Base-by-base conservation (phyloP, 35 echinoderm and acorn worm species). In the Ophioderma brevispina region DNA sequence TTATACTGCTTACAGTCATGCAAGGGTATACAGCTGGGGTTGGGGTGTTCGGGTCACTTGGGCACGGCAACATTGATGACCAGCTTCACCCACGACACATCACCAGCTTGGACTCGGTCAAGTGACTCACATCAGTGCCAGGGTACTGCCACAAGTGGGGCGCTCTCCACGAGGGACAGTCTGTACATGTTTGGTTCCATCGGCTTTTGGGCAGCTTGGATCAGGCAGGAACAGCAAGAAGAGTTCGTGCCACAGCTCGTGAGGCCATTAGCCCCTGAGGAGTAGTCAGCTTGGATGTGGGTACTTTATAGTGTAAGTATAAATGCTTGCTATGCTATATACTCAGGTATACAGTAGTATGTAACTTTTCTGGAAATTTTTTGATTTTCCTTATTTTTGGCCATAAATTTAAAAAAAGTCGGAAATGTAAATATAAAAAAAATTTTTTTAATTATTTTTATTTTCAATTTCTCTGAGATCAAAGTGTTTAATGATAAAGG, bases 11-110 rank as follows among this genome's bases (percentile, higher is more conserved):
- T n/a, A n/a, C n/a, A n/a, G n/a, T n/a, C n/a, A n/a, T n/a, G n/a
- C n/a, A n/a, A 98, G 96, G 64, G 78, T 98, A 17, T 98, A 75
- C 42, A 98, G 96, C 59, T 98, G 94, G 87, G 96, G 96, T 11
- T 98, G 96, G 96, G 21, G 96, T 95, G 1, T 93, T 95, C 80
- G 96, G 96, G 49, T 93, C 95, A 80, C 84, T 98, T 28, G 96
- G 96, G 19, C 93, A 92, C 35, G 93, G 93, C 23, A 55, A 78
- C 30, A 76, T 93, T 6, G 93, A 95, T 37, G 93, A 98, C 81
- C 90, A 95, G 31, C 76, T 93, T 25, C 34, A 85, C 78, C 96
- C 96, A 23, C 78, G 77, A 77, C 75, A 56, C 37, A 64, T 98
- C 30, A 75, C 41, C 39, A 40, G 25, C 43, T 84, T 98, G 11